Evolutionary conservation across 2,113 vertebrate genomes (phyloP), one percentile per base, ranked within the genome.

Genomic region (Epinephelus fuscoguttatus): DNA sequence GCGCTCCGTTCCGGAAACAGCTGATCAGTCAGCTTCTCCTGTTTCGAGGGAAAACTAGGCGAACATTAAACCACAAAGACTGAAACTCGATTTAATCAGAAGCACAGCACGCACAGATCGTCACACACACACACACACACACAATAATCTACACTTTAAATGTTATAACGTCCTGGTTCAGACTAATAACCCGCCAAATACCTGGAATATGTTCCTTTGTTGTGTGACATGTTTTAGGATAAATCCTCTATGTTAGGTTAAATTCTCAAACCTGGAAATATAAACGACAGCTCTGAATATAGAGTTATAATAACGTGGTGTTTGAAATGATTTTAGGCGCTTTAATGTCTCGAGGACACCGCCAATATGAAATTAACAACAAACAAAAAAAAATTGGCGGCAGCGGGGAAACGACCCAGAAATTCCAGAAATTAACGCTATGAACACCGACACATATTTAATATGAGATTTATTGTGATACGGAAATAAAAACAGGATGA

Each of bases 241-340:
- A 45, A 45, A 45, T 45, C 42, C 2, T 9, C 11, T 3, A 11
- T 45, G 42, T 45, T 8, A 2, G 42, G 8, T 45, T 11, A 12
- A 45, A 12, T 0, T 45, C 42, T 45, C 11, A 45, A 2, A 11
- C 11, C 42, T 45, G 8, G 11, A 45, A 45, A 45, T 45, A 45
- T 10, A 12, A 10, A 4, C 0, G 14, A 4, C 4, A 9, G 30
- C 4, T 45, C 2, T 0, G 14, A 6, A 13, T n/a, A 47, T 6
- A 5, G 0, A 30, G 0, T 15, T 2, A 1, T n/a, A 0, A 11
- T 9, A 10, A n/a, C 15, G 5, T 13, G 10, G 0, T 8, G 5
- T 40, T 0, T 5, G 11, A 56, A 21, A 23, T 15, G 0, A 19
- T 3, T 30, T 19, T 42, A 52, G 57, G 81, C 67, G 71, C 71